These are phyloP conservation scores for Drosophila micromelanica DNA, from an alignment of 1,140 invertebrate genomes.

Conservation along the genomic window DNA sequence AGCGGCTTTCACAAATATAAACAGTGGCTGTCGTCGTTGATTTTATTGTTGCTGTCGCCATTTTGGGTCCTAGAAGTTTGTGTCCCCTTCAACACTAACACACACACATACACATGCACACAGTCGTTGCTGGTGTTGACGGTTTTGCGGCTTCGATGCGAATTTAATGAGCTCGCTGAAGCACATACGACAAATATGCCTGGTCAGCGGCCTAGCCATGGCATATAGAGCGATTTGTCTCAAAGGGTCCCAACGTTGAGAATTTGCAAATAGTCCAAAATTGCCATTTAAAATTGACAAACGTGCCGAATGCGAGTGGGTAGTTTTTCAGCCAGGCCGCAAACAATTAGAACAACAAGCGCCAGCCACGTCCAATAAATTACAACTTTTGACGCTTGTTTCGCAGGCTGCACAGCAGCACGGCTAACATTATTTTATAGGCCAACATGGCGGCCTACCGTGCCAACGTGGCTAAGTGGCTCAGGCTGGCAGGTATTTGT, in stretches of 20 bases:
- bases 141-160: slow-evolving; percentile 36
- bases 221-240: slow-evolving; percentile 15
- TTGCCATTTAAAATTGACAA: slow-evolving; percentile 66
- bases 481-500: slow-evolving; percentile 65
- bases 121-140: slow-evolving; percentile 22
- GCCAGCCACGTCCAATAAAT: slow-evolving; percentile 60
- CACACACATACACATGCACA: neutral
- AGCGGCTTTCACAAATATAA: slow-evolving; percentile 68
- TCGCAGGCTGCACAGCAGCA: slow-evolving; percentile 17
- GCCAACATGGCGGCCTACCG: slow-evolving; percentile 50
- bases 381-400: slow-evolving; percentile 76
- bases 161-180: slow-evolving; percentile 54
- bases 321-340: slow-evolving; percentile 31
- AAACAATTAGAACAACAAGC: slow-evolving; percentile 57
- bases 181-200: slow-evolving; percentile 50
- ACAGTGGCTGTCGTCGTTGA: slow-evolving; percentile 29
- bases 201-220: slow-evolving; percentile 10
- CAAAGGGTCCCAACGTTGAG: neutral
- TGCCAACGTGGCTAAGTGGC: slow-evolving; percentile 48
- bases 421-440: slow-evolving; percentile 54
- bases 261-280: slow-evolving; percentile 40
- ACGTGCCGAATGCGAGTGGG: slow-evolving; percentile 30
- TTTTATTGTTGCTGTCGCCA: neutral
- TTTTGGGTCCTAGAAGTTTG: neutral
- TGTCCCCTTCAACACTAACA: neutral